Evolutionary conservation across 2,113 vertebrate genomes (phyloP), one percentile per base, ranked within the genome.

Genomic region (Addax nasomaculatus): DNA sequence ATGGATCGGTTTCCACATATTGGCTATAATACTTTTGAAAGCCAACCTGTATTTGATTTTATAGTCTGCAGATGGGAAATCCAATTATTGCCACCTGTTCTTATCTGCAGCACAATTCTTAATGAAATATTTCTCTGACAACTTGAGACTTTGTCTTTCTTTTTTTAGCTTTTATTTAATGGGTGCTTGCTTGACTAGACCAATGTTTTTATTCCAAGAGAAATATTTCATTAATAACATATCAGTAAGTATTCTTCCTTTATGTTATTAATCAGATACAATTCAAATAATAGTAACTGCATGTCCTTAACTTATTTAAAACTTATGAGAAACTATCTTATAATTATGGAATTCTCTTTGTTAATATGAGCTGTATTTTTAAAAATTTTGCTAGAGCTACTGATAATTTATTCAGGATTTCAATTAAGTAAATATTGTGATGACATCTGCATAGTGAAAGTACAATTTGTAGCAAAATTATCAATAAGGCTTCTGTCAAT

Each of bases 51-150:
- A 97, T 92, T 60, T 96, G 58, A 95, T 93, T 97, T 97, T 97
- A 95, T 64, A 96, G 27, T 97, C 87, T 96, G 80, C 96, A 98
- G 96, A 97, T 96, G 95, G 96, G 92, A 96, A 97, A 95, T 95
- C 30, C 83, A 58, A 88, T 96, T 92, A 90, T 78, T 96, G 60
- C 97, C 97, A 97, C 96, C 97, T 97, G 96, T 96, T 92, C 97
- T 95, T 96, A 91, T 95, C 53, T 80, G 16, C 2, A 80, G 27
- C 33, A 85, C 14, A 89, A 62, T 95, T 93, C 80, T 94, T 97
- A 92, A 60, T 92, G 81, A 97, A 89, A 84, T 89, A 90, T 94
- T 87, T 97, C 39, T 89, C 57, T 87, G 60, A 97, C 49, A 73
- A 92, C 14, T 73, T 85, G 64, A 85, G n/a, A 78, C 6, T 89